Conservation (phyloP, 2,888 invertebrate species). For the Cosmia trapezina region DNA sequence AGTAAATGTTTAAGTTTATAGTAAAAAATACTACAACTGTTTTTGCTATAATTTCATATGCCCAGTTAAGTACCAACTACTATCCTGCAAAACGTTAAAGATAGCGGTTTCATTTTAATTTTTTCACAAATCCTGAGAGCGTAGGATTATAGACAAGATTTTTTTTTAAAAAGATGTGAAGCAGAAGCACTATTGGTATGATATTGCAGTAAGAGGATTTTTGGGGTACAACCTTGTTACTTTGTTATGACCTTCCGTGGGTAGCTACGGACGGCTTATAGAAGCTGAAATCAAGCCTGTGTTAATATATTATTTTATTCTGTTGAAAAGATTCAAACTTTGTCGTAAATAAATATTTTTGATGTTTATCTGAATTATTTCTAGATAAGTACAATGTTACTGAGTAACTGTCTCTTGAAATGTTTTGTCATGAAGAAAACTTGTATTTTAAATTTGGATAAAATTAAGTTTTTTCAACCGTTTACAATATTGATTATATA, state of each 20-base stretch:
- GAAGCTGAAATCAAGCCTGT: neutral
- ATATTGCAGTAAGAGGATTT: slow-evolving; percentile 17
- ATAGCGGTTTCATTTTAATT: slow-evolving; percentile 9
- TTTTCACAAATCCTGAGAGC: neutral
- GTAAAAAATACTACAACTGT: slow-evolving; percentile 8
- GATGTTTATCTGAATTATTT: neutral
- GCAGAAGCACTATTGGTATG: slow-evolving; percentile 9
- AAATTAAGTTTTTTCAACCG: neutral
- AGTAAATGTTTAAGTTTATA: no score
- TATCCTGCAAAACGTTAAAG: slow-evolving; percentile 3
- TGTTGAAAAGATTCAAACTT: neutral
- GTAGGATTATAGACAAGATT: neutral
- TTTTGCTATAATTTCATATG: slow-evolving; percentile 15
- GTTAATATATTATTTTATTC: slow-evolving; percentile 5
- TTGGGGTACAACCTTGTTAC: slow-evolving; percentile 11
- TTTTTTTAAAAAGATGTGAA: slow-evolving; percentile 18
- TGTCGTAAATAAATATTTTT: neutral
- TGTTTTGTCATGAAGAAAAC: neutral
- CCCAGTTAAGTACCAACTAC: no score
- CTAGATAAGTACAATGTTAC: neutral
- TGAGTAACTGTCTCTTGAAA: neutral
- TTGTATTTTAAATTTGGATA: neutral
- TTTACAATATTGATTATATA: neutral
- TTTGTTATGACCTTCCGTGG: neutral
- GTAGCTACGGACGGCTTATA: neutral